These are phyloP conservation scores for Isaurus tuberculatus DNA, from an alignment of 92 coral and sea anemone species.

Conservation along the genomic window DNA sequence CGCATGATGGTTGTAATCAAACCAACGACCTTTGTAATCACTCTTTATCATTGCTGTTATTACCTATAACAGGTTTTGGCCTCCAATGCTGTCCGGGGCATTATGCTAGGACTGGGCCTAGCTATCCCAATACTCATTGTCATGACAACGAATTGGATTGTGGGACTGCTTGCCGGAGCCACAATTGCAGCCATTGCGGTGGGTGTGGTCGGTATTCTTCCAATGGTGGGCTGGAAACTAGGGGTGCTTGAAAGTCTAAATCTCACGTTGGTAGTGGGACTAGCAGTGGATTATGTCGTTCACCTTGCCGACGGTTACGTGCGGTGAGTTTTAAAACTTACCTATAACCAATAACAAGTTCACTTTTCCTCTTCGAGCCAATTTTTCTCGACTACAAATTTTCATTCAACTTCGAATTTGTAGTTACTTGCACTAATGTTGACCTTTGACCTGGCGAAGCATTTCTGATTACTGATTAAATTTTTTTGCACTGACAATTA, in stretches of 20 bases:
- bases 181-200: conserved; percentile 86
- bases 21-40: too few relatives aligned
- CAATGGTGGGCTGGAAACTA: conserved; percentile 95
- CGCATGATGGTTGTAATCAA: too few relatives aligned
- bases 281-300: conserved; percentile 97
- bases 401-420: too few relatives aligned
- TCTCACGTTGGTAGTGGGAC: conserved; percentile 93
- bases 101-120: conserved; percentile 81
- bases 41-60: too few relatives aligned
- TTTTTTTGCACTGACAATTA: too few relatives aligned
- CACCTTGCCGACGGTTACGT: conserved; percentile 97
- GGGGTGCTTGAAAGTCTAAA: conserved; percentile 95
- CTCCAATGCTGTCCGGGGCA: conserved; percentile 93
- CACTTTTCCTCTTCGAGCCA: too few relatives aligned
- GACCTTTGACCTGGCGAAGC: too few relatives aligned
- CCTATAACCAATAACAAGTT: too few relatives aligned
- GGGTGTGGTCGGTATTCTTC: conserved; percentile 90
- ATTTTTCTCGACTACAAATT: too few relatives aligned
- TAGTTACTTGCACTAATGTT: too few relatives aligned
- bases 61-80: conserved; percentile 75
- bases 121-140: conserved; percentile 85
- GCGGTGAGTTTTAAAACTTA: conserved; percentile 51
- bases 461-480: too few relatives aligned
- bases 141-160: conserved; percentile 95
- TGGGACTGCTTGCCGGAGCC: conserved; percentile 89